Evolutionary conservation across 2,888 invertebrate genomes (phyloP).

Genomic region (Mesorhabditis spiculigera): DNA sequence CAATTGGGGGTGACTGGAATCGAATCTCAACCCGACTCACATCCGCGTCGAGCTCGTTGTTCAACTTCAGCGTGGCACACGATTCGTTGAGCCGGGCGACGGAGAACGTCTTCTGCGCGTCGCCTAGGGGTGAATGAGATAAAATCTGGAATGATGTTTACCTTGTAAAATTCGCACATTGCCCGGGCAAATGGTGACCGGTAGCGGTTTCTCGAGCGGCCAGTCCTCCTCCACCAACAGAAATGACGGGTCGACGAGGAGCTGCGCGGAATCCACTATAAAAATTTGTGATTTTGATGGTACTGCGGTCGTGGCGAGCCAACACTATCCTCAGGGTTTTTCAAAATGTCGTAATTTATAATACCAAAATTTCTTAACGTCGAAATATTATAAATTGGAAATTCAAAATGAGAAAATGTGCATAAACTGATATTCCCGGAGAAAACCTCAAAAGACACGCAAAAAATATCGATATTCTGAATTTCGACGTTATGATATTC

Average conservation of each 20-base stretch:
- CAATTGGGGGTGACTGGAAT: too few species aligned
- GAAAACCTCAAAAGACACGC: too few species aligned
- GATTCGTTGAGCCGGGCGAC: slow-evolving; percentile 38
- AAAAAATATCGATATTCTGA: too few species aligned
- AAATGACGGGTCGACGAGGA: slow-evolving; percentile 45
- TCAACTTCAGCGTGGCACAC: slow-evolving; percentile 41
- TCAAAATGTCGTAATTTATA: too few species aligned
- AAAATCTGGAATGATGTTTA: slow-evolving; percentile 24
- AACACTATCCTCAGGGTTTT: too few species aligned
- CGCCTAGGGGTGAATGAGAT: slow-evolving; percentile 22
- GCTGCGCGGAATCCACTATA: slow-evolving; percentile 9
- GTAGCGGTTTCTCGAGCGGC: slow-evolving; percentile 38
- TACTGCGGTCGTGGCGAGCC: neutral
- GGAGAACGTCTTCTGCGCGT: slow-evolving; percentile 30
- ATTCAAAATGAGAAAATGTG: too few species aligned
- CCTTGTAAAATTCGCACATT: slow-evolving; percentile 16
- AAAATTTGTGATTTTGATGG: neutral
- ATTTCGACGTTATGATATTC: too few species aligned
- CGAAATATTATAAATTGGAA: too few species aligned
- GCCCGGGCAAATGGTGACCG: slow-evolving; percentile 41
- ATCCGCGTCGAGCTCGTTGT: slow-evolving; percentile 46
- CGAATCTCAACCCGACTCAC: slow-evolving; percentile 27
- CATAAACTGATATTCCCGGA: too few species aligned
- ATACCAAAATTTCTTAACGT: too few species aligned
- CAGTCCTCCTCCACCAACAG: slow-evolving; percentile 50